Evolutionary conservation across 2,797 vertebrate species (phyloP).

Genomic region (Arrhamphus sclerolepis): DNA sequence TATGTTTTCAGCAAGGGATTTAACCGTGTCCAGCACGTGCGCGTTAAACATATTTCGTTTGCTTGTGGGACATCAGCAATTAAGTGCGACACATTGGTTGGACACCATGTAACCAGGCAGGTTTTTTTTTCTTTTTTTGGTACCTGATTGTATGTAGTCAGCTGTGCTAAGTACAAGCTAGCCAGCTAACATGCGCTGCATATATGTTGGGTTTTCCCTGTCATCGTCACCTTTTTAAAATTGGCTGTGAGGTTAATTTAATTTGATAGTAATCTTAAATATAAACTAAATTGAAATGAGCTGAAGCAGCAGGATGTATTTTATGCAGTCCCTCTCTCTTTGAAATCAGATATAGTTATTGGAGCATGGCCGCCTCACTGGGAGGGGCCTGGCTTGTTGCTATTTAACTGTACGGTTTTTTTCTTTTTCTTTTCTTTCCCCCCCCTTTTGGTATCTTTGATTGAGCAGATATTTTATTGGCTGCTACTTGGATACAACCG

Average conservation of each 20-base stretch:
- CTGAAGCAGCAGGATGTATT: background rate
- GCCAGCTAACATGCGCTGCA: constrained; percentile 56
- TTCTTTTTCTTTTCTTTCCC: too few species aligned
- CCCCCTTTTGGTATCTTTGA: too few species aligned
- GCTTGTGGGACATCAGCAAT: background rate
- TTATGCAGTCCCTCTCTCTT: background rate
- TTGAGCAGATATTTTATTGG: background rate
- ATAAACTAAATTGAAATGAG: background rate
- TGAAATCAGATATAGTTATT: constrained; percentile 25
- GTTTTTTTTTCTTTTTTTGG: too few species aligned
- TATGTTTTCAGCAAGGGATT: constrained; percentile 51
- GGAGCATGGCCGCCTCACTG: constrained; percentile 51
- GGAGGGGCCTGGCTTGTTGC: constrained; percentile 75
- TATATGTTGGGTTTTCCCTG: constrained; percentile 59
- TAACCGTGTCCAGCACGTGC: too few species aligned
- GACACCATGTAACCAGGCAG: constrained; percentile 39
- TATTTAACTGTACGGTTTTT: constrained; percentile 18
- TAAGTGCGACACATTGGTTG: constrained; percentile 1
- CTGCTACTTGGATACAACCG: too few species aligned
- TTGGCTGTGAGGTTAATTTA: background rate
- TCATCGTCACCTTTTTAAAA: background rate
- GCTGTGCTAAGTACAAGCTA: constrained; percentile 57
- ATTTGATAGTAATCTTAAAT: background rate
- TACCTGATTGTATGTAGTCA: too few species aligned
- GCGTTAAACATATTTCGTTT: background rate